Evolutionary conservation across 35 echinoderm and acorn worm species (phyloP).

Genomic region (Acanthaster planci): DNA sequence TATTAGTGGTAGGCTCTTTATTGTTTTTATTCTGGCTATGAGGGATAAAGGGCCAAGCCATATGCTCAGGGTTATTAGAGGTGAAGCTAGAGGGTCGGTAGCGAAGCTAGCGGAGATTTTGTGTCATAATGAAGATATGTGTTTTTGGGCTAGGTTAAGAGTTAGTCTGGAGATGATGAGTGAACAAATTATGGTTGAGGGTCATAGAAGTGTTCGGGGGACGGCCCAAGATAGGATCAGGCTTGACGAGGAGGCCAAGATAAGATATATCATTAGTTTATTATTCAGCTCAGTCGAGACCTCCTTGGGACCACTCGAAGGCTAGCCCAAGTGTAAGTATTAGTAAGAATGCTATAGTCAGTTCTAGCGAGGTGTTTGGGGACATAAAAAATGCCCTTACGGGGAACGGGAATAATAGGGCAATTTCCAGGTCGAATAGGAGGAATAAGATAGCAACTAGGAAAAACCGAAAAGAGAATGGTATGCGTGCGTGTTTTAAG

Average conservation of each 20-base stretch:
- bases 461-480: slow-evolving; percentile 82
- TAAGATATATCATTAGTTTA: slow-evolving; percentile 53
- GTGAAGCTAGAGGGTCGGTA: slow-evolving; percentile 19
- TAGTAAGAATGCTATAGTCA: slow-evolving; percentile 7
- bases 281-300: slow-evolving; percentile 76
- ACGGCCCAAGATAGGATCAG: not conserved
- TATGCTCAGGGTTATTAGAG: slow-evolving; percentile 53
- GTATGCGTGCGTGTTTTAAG: slow-evolving; percentile 61
- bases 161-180: not conserved
- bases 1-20: not conserved
- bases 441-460: slow-evolving; percentile 74
- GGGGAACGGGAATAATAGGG: slow-evolving; percentile 53
- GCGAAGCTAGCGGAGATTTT: slow-evolving; percentile 15
- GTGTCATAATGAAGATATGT: not conserved
- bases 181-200: not conserved
- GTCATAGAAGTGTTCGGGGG: not conserved
- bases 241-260: not conserved
- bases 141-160: not conserved
- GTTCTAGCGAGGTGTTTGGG: not conserved
- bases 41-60: slow-evolving; percentile 60
- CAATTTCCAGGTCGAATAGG: slow-evolving; percentile 79
- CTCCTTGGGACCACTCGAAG: slow-evolving; percentile 65
- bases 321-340: slow-evolving; percentile 46
- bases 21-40: slow-evolving; percentile 38
- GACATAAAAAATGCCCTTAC: not conserved